phyloP scores from a whole-genome alignment of 35 echinoderm and acorn worm species.

The Heliocidaris erythrogramma region DNA sequence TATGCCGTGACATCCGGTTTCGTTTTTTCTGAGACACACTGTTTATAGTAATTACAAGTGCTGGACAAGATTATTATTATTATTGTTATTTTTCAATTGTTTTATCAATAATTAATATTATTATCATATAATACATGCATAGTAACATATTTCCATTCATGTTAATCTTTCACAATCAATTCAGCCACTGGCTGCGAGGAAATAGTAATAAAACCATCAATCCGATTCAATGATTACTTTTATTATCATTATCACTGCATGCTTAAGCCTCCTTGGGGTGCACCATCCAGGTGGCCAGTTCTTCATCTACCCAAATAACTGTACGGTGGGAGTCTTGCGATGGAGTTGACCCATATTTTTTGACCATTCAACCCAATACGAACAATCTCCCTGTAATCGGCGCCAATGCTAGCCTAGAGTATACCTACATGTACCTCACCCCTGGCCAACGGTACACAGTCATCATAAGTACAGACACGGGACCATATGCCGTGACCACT shows the following conservation, averaged over 20 bases:
- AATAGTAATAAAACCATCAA: too few relatives aligned
- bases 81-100: too few relatives aligned
- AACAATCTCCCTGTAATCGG: neutral
- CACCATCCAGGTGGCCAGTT: conserved; percentile 24
- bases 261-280: conserved; percentile 6
- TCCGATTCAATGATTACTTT: too few relatives aligned
- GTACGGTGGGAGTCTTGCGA: conserved; percentile 57
- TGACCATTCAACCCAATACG: conserved; percentile 21
- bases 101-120: too few relatives aligned
- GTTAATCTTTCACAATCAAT: too few relatives aligned
- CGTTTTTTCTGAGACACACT: too few relatives aligned
- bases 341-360: conserved; percentile 17
- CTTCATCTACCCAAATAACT: neutral
- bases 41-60: too few relatives aligned
- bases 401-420: neutral
- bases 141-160: too few relatives aligned
- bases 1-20: too few relatives aligned
- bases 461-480: neutral
- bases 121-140: too few relatives aligned
- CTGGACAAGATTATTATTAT: too few relatives aligned
- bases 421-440: conserved; percentile 30
- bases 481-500: conserved; percentile 27
- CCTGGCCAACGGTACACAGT: conserved; percentile 44
- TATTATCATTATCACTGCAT: neutral
- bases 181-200: too few relatives aligned